These are phyloP conservation scores for Laspeyria flexula DNA, from an alignment of 2,888 invertebrate species.

Conservation along the genomic window DNA sequence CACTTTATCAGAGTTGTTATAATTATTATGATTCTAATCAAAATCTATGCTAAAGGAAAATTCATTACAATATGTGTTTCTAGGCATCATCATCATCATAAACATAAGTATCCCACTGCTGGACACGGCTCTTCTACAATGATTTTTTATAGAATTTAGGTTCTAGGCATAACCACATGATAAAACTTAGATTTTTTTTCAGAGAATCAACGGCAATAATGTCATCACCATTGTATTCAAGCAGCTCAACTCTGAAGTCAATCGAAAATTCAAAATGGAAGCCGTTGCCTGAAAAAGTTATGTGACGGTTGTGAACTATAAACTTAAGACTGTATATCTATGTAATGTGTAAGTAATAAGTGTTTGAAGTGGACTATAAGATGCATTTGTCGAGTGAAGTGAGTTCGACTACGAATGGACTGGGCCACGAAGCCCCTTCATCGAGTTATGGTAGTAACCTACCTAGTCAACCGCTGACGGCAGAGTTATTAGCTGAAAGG, in stretches of 20 bases:
- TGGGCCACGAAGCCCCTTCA: constrained; percentile 80
- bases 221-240: constrained; percentile 32
- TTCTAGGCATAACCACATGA: too few species aligned
- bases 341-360: constrained; percentile 39
- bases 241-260: constrained; percentile 15
- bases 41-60: too few species aligned
- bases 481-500: constrained; percentile 93
- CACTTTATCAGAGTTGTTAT: too few species aligned
- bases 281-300: constrained; percentile 52
- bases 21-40: too few species aligned
- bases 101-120: too few species aligned
- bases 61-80: too few species aligned
- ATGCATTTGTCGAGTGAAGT: constrained; percentile 94
- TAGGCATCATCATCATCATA: too few species aligned
- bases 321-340: constrained; percentile 31
- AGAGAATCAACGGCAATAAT: constrained; percentile 30
- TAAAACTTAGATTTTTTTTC: constrained; percentile 23
- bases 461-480: constrained; percentile 89
- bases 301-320: constrained; percentile 69
- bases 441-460: constrained; percentile 74
- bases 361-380: constrained; percentile 46
- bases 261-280: constrained; percentile 16
- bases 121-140: too few species aligned
- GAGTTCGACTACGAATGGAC: constrained; percentile 88
- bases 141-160: too few species aligned